Percentiles rank a stretch among this genome's conserved stretches.
Conservation (phyloP, 2,888 invertebrate species). For the Cryptophagus acutangulus region DNA sequence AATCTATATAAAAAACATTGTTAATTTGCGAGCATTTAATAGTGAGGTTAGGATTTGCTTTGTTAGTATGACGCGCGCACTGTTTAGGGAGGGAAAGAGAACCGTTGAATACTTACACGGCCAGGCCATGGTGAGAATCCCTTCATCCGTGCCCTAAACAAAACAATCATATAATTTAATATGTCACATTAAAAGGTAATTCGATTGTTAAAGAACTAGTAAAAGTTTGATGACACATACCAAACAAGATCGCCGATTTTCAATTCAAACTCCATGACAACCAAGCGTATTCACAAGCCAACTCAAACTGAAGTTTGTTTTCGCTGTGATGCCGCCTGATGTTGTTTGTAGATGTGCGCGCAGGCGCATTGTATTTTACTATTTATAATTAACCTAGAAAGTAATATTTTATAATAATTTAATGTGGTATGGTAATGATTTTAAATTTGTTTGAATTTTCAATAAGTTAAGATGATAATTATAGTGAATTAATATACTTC, state of each 20-base stretch:
- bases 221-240: slow-evolving; percentile 44
- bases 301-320: slow-evolving; percentile 37
- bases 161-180: slow-evolving; percentile 12
- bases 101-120: slow-evolving; percentile 72
- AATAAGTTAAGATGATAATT: no score
- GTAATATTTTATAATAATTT: no score
- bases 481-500: no score
- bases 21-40: slow-evolving; percentile 20
- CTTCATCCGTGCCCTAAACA: slow-evolving; percentile 94
- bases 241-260: slow-evolving; percentile 66
- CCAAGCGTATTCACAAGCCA: background rate
- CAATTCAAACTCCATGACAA: slow-evolving; percentile 53
- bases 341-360: no score
- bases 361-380: no score
- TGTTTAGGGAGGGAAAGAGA: slow-evolving; percentile 38
- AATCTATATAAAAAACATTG: slow-evolving; percentile 58
- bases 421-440: no score
- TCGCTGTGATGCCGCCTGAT: slow-evolving; percentile 24
- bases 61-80: slow-evolving; percentile 21
- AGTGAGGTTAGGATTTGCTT: slow-evolving; percentile 17
- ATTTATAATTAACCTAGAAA: no score
- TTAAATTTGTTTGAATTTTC: no score
- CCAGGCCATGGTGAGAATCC: slow-evolving; percentile 96
- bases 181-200: slow-evolving; percentile 27
- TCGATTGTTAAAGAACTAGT: slow-evolving; percentile 21